Evolutionary conservation across 2,113 vertebrate genomes (phyloP).

Genomic region (Sprattus sprattus): DNA sequence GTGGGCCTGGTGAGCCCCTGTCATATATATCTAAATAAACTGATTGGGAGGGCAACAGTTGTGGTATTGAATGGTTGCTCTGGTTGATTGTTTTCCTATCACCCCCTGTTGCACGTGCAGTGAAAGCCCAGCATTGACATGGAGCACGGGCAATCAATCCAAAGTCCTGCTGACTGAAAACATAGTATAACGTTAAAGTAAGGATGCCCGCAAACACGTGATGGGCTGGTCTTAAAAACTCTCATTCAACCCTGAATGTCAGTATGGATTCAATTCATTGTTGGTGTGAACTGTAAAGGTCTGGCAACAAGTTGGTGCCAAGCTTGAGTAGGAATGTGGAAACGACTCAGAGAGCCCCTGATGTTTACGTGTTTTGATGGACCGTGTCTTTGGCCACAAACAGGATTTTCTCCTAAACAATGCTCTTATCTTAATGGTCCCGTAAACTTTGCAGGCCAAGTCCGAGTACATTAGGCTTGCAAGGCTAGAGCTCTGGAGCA

Average conservation of each 20-base stretch:
- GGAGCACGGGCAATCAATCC: background rate
- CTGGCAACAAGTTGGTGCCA: slow-evolving; percentile 10
- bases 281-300: background rate
- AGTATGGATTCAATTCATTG: background rate
- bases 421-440: background rate
- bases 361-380: background rate
- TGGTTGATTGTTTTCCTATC: slow-evolving; percentile 19
- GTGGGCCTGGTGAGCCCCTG: slow-evolving; percentile 6
- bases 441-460: background rate
- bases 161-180: background rate
- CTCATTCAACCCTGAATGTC: background rate
- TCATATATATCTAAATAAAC: slow-evolving; percentile 30
- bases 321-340: background rate
- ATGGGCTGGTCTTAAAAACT: background rate
- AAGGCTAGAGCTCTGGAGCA: background rate
- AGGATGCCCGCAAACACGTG: background rate
- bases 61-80: slow-evolving; percentile 20
- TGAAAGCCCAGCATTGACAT: background rate
- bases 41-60: background rate
- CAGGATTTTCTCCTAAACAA: background rate
- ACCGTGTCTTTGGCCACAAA: background rate
- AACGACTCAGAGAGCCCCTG: background rate
- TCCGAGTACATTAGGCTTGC: background rate
- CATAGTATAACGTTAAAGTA: background rate
- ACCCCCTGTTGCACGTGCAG: slow-evolving; percentile 13